Percentiles rank a stretch among this genome's conserved stretches.
phyloP scores from a whole-genome alignment of 2,797 vertebrate species.

The Amphiprion clarkii region DNA sequence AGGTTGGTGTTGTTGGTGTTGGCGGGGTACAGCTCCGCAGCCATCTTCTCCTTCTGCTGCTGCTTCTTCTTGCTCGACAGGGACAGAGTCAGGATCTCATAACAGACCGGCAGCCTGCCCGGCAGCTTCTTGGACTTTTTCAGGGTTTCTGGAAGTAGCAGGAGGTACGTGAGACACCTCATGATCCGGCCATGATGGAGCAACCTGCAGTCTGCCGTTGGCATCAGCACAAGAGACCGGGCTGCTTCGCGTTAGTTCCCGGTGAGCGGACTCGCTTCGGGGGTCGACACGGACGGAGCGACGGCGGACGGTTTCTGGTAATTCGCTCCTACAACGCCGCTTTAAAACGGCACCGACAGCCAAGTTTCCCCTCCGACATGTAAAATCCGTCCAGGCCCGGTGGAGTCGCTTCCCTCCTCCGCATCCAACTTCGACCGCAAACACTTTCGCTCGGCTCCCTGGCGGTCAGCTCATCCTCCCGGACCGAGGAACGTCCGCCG shows the following conservation, averaged over 20 bases:
- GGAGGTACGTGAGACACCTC: constrained; percentile 94
- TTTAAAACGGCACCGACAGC: constrained; percentile 39
- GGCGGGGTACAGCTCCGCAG: constrained; percentile 92
- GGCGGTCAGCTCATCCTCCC: constrained; percentile 67
- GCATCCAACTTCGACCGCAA: constrained; percentile 43
- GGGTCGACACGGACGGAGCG: neutral
- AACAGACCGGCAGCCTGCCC: constrained; percentile 86
- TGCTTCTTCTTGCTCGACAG: constrained; percentile 74
- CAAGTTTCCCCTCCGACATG: constrained; percentile 60
- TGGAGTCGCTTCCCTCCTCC: constrained; percentile 18
- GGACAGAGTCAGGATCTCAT: constrained; percentile 89
- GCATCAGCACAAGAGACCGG: constrained; percentile 85
- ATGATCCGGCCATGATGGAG: constrained; percentile 94
- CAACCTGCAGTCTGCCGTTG: constrained; percentile 89
- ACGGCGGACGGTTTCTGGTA: too few species aligned
- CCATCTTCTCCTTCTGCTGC: constrained; percentile 88
- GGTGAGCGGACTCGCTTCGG: constrained; percentile 13
- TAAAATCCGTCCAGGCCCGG: constrained; percentile 45
- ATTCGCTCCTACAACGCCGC: constrained; percentile 4
- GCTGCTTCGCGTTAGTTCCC: constrained; percentile 20
- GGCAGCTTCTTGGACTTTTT: constrained; percentile 91
- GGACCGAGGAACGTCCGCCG: constrained; percentile 43
- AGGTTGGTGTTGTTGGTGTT: constrained; percentile 84
- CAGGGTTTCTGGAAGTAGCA: constrained; percentile 94
- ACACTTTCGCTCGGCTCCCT: constrained; percentile 11